These are phyloP conservation scores for Branchellion lobata DNA, from an alignment of 2,888 invertebrate genomes.

Conservation along the genomic window DNA sequence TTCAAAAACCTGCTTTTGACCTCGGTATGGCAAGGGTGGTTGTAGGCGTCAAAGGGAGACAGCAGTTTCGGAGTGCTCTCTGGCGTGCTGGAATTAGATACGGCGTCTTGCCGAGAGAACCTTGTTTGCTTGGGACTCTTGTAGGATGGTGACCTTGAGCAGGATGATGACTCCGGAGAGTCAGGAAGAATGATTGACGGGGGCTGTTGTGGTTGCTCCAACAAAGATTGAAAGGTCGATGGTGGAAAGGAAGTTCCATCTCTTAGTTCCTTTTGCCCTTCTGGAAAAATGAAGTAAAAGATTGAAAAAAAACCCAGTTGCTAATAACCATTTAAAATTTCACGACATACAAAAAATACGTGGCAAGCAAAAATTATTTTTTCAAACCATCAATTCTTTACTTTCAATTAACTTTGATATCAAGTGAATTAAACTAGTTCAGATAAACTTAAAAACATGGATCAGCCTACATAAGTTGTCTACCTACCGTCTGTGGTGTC, in stretches of 20 bases:
- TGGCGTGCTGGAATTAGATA: slow-evolving; percentile 47
- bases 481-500: neutral
- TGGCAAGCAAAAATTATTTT: too few relatives aligned
- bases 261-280: neutral
- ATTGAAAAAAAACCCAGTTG: neutral
- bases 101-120: slow-evolving; percentile 44
- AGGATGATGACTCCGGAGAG: neutral
- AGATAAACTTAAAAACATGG: neutral
- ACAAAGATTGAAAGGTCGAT: neutral
- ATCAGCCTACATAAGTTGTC: neutral
- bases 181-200: slow-evolving; percentile 28
- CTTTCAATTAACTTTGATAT: too few relatives aligned
- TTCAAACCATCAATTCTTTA: too few relatives aligned
- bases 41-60: slow-evolving; percentile 35
- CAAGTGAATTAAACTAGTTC: too few relatives aligned
- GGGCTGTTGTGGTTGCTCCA: neutral
- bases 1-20: neutral
- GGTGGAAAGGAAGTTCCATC: neutral
- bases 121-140: slow-evolving; percentile 7
- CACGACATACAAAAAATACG: neutral
- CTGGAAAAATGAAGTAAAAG: neutral
- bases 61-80: slow-evolving; percentile 35
- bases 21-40: neutral
- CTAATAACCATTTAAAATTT: neutral
- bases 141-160: neutral